Conservation (phyloP, 2,888 invertebrate species). For the Apotomis turbidana region DNA sequence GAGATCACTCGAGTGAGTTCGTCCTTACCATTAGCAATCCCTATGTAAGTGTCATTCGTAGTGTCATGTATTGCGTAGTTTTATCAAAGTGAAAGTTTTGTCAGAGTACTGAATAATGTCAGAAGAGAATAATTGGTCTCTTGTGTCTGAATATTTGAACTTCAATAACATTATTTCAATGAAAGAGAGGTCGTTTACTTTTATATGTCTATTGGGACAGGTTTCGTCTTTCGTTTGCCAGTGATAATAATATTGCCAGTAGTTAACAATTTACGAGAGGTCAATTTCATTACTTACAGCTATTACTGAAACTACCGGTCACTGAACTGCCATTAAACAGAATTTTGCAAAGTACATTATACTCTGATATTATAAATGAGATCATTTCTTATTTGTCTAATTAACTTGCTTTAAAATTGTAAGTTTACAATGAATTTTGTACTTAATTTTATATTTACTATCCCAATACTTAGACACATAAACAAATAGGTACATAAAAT, state of each 20-base stretch:
- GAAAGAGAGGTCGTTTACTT: conserved; percentile 7
- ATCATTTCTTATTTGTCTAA: background rate
- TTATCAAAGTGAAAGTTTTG: too few species aligned
- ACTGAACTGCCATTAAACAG: conserved; percentile 31
- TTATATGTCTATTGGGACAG: conserved; percentile 31
- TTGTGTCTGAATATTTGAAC: background rate
- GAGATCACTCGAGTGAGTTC: too few species aligned
- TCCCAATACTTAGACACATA: too few species aligned
- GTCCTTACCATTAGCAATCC: too few species aligned
- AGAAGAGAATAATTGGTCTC: too few species aligned
- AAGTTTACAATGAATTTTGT: too few species aligned
- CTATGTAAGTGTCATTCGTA: too few species aligned
- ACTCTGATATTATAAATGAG: background rate
- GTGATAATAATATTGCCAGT: conserved; percentile 13
- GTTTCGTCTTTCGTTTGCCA: conserved; percentile 20
- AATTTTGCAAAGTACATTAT: background rate
- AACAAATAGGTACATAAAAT: too few species aligned
- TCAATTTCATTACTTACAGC: conserved; percentile 38
- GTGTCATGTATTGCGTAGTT: too few species aligned
- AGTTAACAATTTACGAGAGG: conserved; percentile 41
- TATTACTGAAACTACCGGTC: conserved; percentile 34
- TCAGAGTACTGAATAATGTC: too few species aligned
- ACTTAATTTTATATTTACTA: too few species aligned
- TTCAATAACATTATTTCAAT: background rate
- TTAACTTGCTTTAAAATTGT: too few species aligned